phyloP scores from a whole-genome alignment of 1,140 invertebrate genomes.

The Teleogryllus occipitalis region DNA sequence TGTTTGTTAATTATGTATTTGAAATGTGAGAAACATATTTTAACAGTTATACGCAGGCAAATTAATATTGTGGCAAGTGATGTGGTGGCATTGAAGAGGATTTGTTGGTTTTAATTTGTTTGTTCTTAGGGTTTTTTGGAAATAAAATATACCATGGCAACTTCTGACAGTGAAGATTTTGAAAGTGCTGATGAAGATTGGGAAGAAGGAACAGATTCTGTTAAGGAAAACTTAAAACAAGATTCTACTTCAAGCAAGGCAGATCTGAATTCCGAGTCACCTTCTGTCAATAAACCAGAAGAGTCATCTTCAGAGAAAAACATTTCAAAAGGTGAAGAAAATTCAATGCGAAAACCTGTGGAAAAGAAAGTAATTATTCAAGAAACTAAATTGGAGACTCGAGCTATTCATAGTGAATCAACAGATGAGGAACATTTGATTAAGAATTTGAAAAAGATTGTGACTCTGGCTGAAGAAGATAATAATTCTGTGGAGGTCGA shows the following conservation, averaged over 20 bases:
- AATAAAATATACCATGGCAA: slow-evolving; percentile 40
- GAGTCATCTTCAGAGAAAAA: too few species aligned
- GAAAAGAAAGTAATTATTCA: neutral
- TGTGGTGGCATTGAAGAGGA: too few species aligned
- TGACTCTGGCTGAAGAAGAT: too few species aligned
- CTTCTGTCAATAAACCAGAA: too few species aligned
- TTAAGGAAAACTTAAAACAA: neutral
- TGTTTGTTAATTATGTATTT: neutral
- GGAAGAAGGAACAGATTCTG: slow-evolving; percentile 9
- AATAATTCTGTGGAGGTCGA: too few species aligned
- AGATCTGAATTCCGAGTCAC: neutral
- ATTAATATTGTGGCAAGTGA: too few species aligned
- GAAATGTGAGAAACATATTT: neutral
- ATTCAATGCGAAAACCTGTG: neutral
- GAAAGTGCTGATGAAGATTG: slow-evolving; percentile 56
- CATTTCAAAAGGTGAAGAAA: too few species aligned
- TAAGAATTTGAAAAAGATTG: too few species aligned
- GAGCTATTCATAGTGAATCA: too few species aligned
- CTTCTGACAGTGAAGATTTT: slow-evolving; percentile 63
- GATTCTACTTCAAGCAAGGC: neutral
- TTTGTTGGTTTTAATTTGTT: too few species aligned
- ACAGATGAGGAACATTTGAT: too few species aligned
- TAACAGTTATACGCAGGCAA: neutral
- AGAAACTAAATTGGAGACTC: neutral
- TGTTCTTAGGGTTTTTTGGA: slow-evolving; percentile 17